Evolutionary conservation across 2,797 vertebrate genomes (phyloP), one percentile per base, ranked within the genome.

Genomic region (Paratrypauchen microcephalus): DNA sequence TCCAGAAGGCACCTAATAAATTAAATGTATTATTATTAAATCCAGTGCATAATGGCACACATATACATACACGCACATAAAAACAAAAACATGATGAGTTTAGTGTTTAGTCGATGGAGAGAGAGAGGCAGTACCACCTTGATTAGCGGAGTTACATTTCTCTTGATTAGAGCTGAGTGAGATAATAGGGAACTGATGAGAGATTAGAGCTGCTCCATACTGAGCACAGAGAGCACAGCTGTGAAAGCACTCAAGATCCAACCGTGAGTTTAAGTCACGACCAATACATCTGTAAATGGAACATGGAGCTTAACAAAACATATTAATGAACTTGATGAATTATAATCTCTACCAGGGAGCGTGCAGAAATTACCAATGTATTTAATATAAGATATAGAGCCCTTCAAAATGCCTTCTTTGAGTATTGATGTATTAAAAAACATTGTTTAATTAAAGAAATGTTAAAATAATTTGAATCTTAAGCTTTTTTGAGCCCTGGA

Each of bases 71-170:
- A 26, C 24, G 24, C 69, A 79, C 74, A 23, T 16, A 83, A 81
- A 74, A 78, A 77, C 67, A 73, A 73, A 83, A 72, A 32, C 24
- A 41, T 76, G 83, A 78, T 71, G 68, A 81, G 65, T 66, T 71
- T 75, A 61, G 59, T n/a, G 6, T 64, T 45, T 15, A 45, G 13
- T 45, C 4, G 41, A 45, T 16, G 65, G 73, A 69, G 65, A 47
- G 41, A 26, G 26, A 57, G 70, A 65, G 72, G 64, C 70, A 52
- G 70, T 39, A 65, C 26, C 45, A 11, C 61, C 23, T 0, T 52
- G 64, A 79, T 82, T 69, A 83, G 83, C 83, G 76, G 82, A 82
- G 83, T 78, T 78, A 71, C 82, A 86, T 84, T 88, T 72, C 89
- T 90, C 82, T 41, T 0, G 36, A 78, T 77, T 66, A 69, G 60